Conservation (phyloP, 2,888 invertebrate species). For the Chalcosyrphus nemorum region DNA sequence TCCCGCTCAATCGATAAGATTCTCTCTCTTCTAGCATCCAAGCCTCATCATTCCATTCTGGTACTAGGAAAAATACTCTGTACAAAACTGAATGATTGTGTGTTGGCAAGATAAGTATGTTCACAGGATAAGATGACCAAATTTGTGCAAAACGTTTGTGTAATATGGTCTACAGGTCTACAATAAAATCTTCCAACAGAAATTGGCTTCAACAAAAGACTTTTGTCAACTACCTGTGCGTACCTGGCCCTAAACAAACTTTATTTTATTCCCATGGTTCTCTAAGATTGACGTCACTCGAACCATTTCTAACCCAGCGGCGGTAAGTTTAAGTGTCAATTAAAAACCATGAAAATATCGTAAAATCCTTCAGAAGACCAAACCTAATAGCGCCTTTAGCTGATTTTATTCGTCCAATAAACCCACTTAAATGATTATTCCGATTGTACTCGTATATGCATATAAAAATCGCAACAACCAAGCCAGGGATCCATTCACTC, state of each 20-base stretch:
- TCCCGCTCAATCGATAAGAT: no score
- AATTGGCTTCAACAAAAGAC: no score
- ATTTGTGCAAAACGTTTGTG: no score
- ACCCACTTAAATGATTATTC: constrained; percentile 40
- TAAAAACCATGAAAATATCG: background rate
- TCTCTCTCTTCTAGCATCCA: no score
- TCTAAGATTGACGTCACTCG: background rate
- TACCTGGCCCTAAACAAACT: background rate
- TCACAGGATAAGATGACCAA: no score
- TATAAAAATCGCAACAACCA: background rate
- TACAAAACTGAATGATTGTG: no score
- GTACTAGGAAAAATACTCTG: no score
- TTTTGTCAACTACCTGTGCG: no score
- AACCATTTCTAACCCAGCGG: background rate
- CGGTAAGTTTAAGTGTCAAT: background rate
- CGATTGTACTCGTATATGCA: constrained; percentile 11
- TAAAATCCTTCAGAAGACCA: background rate
- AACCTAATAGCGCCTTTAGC: background rate
- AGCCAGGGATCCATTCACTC: constrained; percentile 3
- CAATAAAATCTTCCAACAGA: no score
- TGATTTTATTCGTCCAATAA: constrained; percentile 38
- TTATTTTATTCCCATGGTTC: background rate
- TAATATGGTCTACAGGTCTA: no score
- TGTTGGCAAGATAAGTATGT: no score
- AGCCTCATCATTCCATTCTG: no score